A percentile compares a stretch with the other conserved stretches of the same genome.
These are phyloP conservation scores for human DNA, from an alignment of 2,113 vertebrate genomes.

Conservation along the genomic window GRCh38 chr3:35376001-35376500, in stretches of 20 bases:
- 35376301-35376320: not conserved
- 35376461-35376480: not conserved
- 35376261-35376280: accelerated
- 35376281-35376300: not conserved
- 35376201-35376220: too few relatives aligned
- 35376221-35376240: not conserved
- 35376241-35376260: not conserved
- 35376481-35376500: not conserved
- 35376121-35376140: not conserved
- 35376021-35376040: not conserved
- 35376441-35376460: not conserved
- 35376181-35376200: not conserved
- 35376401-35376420: not conserved
- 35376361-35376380: not conserved
- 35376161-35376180: not conserved
- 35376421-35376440: not conserved
- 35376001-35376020: not conserved
- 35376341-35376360: not conserved
- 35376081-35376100: not conserved
- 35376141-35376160: not conserved
- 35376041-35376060: not conserved
- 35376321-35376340: not conserved
- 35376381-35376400: not conserved
- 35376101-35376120: not conserved
- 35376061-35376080: not conserved